These are phyloP conservation scores for Hirtodrosophila alboralis DNA, from an alignment of 2,888 invertebrate species.

Conservation along the genomic window DNA sequence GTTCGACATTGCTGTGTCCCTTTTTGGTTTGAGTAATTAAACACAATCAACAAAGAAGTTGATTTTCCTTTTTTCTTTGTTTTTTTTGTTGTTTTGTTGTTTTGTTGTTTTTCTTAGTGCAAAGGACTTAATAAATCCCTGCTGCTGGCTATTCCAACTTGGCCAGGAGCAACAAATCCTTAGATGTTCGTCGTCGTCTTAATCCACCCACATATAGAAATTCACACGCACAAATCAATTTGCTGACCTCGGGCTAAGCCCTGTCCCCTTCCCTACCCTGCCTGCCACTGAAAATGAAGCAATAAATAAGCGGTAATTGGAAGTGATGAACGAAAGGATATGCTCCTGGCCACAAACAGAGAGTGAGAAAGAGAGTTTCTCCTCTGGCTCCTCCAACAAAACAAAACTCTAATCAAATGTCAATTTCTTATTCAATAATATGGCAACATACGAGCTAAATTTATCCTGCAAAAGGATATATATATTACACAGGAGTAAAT, in stretches of 20 bases:
- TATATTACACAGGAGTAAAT: slow-evolving; percentile 59
- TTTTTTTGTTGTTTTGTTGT: slow-evolving; percentile 10
- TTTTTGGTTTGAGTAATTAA: slow-evolving; percentile 74
- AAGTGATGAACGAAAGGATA: slow-evolving; percentile 71
- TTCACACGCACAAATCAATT: slow-evolving; percentile 70
- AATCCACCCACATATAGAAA: slow-evolving; percentile 36
- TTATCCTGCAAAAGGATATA: slow-evolving; percentile 54
- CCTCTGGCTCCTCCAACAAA: slow-evolving; percentile 10
- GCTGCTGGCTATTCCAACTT: slow-evolving; percentile 17
- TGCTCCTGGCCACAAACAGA: slow-evolving; percentile 22
- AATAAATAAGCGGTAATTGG: slow-evolving; percentile 78
- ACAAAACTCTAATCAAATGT: slow-evolving; percentile 75
- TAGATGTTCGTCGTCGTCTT: slow-evolving; percentile 39
- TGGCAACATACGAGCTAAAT: slow-evolving; percentile 58
- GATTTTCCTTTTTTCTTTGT: too few relatives aligned
- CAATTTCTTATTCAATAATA: slow-evolving; percentile 76
- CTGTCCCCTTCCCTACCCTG: neutral
- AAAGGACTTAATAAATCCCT: slow-evolving; percentile 49
- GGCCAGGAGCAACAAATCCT: slow-evolving; percentile 36
- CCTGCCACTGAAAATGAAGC: slow-evolving; percentile 56
- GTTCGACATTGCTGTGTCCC: slow-evolving; percentile 39
- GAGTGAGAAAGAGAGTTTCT: neutral
- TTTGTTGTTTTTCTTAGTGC: slow-evolving; percentile 2
- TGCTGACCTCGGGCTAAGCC: slow-evolving; percentile 32
- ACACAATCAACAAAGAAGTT: slow-evolving; percentile 53